Conservation (phyloP, 2,888 invertebrate genomes). For the Nephrotoma guestfalica region DNA sequence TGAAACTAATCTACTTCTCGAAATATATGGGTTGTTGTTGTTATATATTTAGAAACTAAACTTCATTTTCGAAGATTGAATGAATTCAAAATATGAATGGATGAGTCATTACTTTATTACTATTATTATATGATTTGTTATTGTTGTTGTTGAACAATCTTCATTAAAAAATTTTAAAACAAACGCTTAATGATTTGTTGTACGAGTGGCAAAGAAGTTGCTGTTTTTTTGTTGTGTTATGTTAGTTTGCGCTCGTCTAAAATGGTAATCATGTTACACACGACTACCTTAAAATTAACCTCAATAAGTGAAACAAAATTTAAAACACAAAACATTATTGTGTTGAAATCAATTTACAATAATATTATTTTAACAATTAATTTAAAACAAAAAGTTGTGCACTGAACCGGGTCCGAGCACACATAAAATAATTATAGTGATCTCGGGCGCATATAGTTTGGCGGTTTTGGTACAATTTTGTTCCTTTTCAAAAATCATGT, state of each 20-base stretch:
- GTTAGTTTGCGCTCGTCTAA: background rate
- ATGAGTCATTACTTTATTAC: background rate
- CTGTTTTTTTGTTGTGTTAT: background rate
- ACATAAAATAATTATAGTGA: background rate
- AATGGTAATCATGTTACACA: background rate
- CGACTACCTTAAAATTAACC: background rate
- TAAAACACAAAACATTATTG: background rate
- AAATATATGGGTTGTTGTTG: background rate
- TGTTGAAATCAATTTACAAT: background rate
- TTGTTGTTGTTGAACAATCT: background rate
- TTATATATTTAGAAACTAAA: background rate
- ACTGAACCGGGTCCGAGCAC: background rate
- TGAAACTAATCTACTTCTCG: background rate
- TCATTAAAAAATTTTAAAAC: background rate
- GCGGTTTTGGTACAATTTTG: background rate
- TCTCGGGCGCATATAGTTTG: background rate
- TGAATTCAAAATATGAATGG: background rate
- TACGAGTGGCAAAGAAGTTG: background rate
- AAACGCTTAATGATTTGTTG: background rate
- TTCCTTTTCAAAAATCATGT: background rate
- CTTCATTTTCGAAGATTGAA: background rate
- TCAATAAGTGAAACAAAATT: background rate
- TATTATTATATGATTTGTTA: background rate
- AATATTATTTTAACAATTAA: background rate
- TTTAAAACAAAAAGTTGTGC: background rate